phyloP scores from a whole-genome alignment of 2,888 invertebrate species.

The Hirtodrosophila alboralis region DNA sequence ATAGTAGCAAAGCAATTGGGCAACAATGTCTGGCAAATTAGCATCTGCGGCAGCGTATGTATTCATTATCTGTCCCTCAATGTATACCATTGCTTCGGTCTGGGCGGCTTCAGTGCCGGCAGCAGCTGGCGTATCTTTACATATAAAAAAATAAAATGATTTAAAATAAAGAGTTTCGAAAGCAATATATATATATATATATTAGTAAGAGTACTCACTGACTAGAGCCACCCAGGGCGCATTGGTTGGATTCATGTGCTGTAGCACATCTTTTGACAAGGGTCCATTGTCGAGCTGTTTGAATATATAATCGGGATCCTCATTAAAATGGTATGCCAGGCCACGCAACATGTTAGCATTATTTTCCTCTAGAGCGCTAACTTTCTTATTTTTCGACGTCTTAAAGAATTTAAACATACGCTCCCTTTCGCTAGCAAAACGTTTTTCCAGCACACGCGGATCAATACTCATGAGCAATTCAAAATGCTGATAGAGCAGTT shows the following conservation, averaged over 20 bases:
- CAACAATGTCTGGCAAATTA: constrained; percentile 66
- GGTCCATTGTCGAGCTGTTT: constrained; percentile 63
- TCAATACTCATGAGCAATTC: constrained; percentile 75
- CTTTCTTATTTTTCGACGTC: constrained; percentile 68
- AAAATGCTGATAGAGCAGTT: constrained; percentile 66
- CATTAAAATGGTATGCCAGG: constrained; percentile 69
- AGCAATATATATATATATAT: too few species aligned
- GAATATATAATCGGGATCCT: constrained; percentile 71
- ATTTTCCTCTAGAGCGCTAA: constrained; percentile 58
- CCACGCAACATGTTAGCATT: constrained; percentile 69
- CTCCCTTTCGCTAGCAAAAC: constrained; percentile 53
- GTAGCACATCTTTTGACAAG: constrained; percentile 55
- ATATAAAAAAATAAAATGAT: neutral
- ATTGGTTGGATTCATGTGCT: constrained; percentile 67
- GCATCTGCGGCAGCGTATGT: constrained; percentile 60
- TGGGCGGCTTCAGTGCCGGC: constrained; percentile 36
- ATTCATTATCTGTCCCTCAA: constrained; percentile 70
- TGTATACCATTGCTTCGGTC: constrained; percentile 67
- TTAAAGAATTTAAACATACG: constrained; percentile 70
- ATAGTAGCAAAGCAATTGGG: constrained; percentile 74
- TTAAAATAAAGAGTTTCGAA: too few species aligned
- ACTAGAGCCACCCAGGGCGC: constrained; percentile 75
- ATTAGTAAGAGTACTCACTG: constrained; percentile 54
- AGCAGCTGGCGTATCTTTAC: constrained; percentile 36
- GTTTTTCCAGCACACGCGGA: constrained; percentile 61